Percentiles rank a stretch among this genome's conserved stretches.
Evolutionary conservation across 2,113 vertebrate species (phyloP).

Genomic region (Poicephalus gulielmi): DNA sequence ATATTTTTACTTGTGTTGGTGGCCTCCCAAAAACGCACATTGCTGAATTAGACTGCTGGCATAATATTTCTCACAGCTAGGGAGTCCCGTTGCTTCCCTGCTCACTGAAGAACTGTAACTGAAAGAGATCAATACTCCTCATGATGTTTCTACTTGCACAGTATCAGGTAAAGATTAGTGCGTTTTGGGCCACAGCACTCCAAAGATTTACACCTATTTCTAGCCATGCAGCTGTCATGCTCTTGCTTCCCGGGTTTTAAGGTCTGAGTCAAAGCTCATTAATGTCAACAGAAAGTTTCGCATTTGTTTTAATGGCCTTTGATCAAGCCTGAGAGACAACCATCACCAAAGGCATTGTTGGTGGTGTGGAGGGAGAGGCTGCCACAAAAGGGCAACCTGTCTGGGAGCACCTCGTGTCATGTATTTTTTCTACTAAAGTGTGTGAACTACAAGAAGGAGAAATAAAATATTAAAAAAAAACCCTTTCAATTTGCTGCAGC

Average conservation of each 20-base stretch:
- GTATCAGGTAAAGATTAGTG: neutral
- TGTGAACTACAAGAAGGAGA: neutral
- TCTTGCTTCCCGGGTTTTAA: neutral
- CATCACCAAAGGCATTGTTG: neutral
- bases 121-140: neutral
- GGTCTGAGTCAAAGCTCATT: neutral
- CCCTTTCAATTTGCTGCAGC: neutral
- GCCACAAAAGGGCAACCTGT: neutral
- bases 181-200: neutral
- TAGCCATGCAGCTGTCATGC: neutral
- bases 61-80: neutral
- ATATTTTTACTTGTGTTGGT: neutral
- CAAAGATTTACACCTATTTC: neutral
- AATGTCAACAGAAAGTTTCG: neutral
- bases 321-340: neutral
- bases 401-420: neutral
- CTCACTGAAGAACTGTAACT: neutral
- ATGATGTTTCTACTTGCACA: neutral
- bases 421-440: neutral
- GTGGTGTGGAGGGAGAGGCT: accelerated
- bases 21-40: neutral
- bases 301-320: neutral
- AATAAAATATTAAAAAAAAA: neutral
- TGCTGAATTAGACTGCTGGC: neutral
- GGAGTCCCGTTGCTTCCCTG: neutral